phyloP scores from a whole-genome alignment of 2,113 vertebrate genomes.

The Vombatus ursinus region DNA sequence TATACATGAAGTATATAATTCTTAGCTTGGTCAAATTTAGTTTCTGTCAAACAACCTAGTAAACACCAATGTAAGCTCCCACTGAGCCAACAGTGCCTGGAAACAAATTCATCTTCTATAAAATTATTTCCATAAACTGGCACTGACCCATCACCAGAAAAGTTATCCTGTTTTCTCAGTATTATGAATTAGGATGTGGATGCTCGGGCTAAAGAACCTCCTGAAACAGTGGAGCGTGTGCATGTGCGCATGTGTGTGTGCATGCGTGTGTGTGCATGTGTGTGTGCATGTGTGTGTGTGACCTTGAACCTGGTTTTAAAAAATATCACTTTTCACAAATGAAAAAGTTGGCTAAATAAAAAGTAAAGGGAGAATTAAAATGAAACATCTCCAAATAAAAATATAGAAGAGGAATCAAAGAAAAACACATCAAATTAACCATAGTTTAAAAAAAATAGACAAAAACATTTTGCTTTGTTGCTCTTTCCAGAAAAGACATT shows the following conservation, averaged over 20 bases:
- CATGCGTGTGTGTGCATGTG: neutral
- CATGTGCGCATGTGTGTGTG: too few species aligned
- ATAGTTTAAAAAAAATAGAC: neutral
- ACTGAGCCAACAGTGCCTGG: slow-evolving; percentile 60
- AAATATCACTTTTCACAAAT: slow-evolving; percentile 67
- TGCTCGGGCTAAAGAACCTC: slow-evolving; percentile 42
- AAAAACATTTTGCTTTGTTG: slow-evolving; percentile 38
- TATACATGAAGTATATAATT: neutral
- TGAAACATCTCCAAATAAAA: slow-evolving; percentile 65
- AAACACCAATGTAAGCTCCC: slow-evolving; percentile 56
- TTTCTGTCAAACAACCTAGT: slow-evolving; percentile 49
- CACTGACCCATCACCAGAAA: slow-evolving; percentile 67
- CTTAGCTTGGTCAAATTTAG: slow-evolving; percentile 66
- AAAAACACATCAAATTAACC: slow-evolving; percentile 62
- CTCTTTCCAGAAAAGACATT: slow-evolving; percentile 53
- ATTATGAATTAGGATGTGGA: slow-evolving; percentile 59
- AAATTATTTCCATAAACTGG: slow-evolving; percentile 73
- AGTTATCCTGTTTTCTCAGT: slow-evolving; percentile 56
- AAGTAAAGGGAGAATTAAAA: slow-evolving; percentile 55
- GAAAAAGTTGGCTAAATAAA: slow-evolving; percentile 62
- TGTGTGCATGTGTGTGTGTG: slow-evolving; percentile 39
- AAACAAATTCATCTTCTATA: slow-evolving; percentile 66
- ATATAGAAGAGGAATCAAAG: slow-evolving; percentile 61
- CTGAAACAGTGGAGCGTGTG: slow-evolving; percentile 40
- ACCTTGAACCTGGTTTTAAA: slow-evolving; percentile 62